phyloP scores from a whole-genome alignment of 2,888 invertebrate genomes.

The Leptinotarsa peninsularis region DNA sequence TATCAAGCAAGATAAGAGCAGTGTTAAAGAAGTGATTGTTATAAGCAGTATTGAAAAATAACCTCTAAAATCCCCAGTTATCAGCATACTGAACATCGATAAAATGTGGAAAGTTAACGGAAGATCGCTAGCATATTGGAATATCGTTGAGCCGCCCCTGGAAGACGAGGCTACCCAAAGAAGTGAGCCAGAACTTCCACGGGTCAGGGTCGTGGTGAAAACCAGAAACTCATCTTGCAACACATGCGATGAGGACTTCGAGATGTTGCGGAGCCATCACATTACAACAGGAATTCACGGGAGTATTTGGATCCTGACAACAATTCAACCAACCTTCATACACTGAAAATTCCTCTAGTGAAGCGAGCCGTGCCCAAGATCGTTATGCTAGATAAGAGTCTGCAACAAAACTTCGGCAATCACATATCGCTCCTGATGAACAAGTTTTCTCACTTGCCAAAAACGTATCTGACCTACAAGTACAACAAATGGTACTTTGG shows the following conservation, averaged over 20 bases:
- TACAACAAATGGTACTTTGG: constrained; percentile 83
- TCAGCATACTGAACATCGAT: neutral
- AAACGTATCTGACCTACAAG: constrained; percentile 75
- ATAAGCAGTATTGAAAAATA: constrained; percentile 39
- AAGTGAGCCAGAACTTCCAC: constrained; percentile 22
- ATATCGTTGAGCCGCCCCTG: too few relatives aligned
- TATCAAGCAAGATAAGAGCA: too few relatives aligned
- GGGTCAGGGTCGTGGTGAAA: neutral
- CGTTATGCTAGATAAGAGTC: constrained; percentile 69
- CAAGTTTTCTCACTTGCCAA: constrained; percentile 76
- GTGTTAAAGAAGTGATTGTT: constrained; percentile 26
- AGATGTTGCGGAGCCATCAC: constrained; percentile 43
- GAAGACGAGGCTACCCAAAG: neutral
- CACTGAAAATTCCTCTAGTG: constrained; percentile 16
- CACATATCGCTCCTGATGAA: constrained; percentile 66
- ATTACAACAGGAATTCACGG: neutral
- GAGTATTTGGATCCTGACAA: constrained; percentile 39
- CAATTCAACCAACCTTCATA: constrained; percentile 53
- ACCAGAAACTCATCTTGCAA: constrained; percentile 59
- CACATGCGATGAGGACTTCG: constrained; percentile 64
- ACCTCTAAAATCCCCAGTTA: neutral
- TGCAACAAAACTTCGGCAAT: constrained; percentile 55
- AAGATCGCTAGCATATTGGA: too few relatives aligned
- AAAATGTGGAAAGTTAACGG: too few relatives aligned
- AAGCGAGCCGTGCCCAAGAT: constrained; percentile 53